Evolutionary conservation across 1,140 invertebrate species (phyloP).

Genomic region (Dolichoris vasculosae): DNA sequence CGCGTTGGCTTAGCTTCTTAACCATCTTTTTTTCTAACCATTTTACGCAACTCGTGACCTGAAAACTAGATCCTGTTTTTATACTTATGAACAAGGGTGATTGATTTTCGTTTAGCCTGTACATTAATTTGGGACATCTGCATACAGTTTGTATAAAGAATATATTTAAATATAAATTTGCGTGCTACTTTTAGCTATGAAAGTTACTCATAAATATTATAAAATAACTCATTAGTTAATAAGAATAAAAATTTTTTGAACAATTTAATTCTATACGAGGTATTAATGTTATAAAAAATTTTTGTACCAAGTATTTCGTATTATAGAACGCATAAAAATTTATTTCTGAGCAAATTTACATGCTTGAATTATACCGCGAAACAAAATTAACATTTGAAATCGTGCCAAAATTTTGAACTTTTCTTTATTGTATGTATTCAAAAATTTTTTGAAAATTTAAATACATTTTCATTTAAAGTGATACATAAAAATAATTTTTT

Average conservation of each 20-base stretch:
- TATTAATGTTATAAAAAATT: neutral
- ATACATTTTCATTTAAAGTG: neutral
- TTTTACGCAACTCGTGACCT: neutral
- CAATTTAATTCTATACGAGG: too few relatives aligned
- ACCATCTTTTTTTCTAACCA: neutral
- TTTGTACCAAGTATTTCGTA: neutral
- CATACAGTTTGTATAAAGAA: too few relatives aligned
- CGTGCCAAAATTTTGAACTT: neutral
- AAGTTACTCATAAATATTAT: too few relatives aligned
- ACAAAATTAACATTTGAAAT: constrained; percentile 7
- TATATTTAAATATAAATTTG: too few relatives aligned
- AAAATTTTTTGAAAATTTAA: neutral
- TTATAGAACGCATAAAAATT: neutral
- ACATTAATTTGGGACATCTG: too few relatives aligned
- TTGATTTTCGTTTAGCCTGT: too few relatives aligned
- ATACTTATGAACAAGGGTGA: too few relatives aligned
- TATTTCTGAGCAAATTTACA: neutral
- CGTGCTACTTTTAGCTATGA: too few relatives aligned
- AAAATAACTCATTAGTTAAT: too few relatives aligned
- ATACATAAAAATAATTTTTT: neutral
- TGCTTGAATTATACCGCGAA: neutral
- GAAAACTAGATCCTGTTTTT: neutral
- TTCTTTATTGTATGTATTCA: neutral
- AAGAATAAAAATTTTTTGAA: too few relatives aligned
- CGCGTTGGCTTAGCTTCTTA: neutral